Base-by-base conservation (phyloP, 2,888 invertebrate genomes). In the Lochmaea capreae region DNA sequence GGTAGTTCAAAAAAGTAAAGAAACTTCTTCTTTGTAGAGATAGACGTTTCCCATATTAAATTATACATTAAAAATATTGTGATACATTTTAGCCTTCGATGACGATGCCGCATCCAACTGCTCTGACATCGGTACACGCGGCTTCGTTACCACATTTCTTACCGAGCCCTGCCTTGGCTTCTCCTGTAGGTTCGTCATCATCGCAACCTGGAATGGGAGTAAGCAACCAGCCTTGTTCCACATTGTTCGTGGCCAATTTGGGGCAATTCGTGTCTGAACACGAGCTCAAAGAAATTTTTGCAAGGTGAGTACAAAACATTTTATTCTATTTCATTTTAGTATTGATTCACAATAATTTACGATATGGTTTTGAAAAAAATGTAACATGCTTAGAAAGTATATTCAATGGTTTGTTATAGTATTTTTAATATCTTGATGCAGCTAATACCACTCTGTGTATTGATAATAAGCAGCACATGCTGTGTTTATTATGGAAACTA, bases 251-350 rank as follows among this genome's bases (percentile, higher is more conserved):
- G 86, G 98, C 98, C 86, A 99, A 99, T 89, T 92, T 99, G 86
- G 98, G 98, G 82, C 97, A 97, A 89, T 97, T 96, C 88, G 97
- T 98, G 85, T 97, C 97, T 81, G 99, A 99, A 89, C 98, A 98
- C 87, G 98, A 99, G 89, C 93, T 99, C 83, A 98, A 98, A 91
- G 97, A 98, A 89, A 95, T 99, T 87, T 98, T 98, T 90, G 95
- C 95, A 92, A 97, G 97, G 97, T 98, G 89, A 65, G 77, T 77
- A 59, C 5, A 3, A 39, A 14, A 33, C 14, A 11, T 6, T 43
- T 66, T 22, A 11, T 43, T 22, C 5, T 22, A n/a, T 67, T 42
- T 22, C 26, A 59, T 16, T 6, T 39, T 59, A 22, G 42, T 43
- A 26, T 67, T 59, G 43, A 67, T 46, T 54, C 16, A 16, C 16